These are phyloP conservation scores for Acanthochromis polyacanthus DNA, from an alignment of 2,113 vertebrate genomes.

Conservation along the genomic window DNA sequence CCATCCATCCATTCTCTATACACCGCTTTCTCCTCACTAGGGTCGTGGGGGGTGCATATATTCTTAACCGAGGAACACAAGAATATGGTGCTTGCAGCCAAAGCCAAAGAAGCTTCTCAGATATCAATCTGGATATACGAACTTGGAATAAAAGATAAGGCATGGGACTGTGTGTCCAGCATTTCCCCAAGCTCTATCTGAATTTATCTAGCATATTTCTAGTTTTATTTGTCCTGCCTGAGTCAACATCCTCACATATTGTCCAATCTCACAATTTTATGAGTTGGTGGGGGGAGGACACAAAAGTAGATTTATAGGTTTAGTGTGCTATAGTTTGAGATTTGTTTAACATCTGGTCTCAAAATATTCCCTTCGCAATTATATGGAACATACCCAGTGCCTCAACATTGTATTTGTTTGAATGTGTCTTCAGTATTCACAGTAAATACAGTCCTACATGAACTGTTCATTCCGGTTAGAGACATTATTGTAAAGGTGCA, in stretches of 20 bases:
- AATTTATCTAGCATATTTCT: conserved; percentile 47
- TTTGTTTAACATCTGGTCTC: conserved; percentile 14
- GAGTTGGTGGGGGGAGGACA: background rate
- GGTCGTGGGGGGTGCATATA: too few species aligned
- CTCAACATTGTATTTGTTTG: background rate
- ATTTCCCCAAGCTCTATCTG: conserved; percentile 32
- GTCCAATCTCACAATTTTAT: conserved; percentile 1
- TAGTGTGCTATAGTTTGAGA: background rate
- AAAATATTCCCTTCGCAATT: conserved; percentile 4
- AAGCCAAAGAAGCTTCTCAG: conserved; percentile 20
- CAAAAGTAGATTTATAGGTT: too few species aligned
- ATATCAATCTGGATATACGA: conserved; percentile 17
- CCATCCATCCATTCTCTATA: too few species aligned
- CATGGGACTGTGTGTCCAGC: conserved; percentile 2
- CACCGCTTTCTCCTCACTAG: too few species aligned
- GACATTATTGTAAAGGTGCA: background rate
- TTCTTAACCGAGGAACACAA: background rate
- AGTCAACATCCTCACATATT: conserved; percentile 9
- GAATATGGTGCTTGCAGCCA: background rate
- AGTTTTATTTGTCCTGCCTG: conserved; percentile 40
- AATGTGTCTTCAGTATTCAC: background rate
- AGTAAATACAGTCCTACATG: background rate
- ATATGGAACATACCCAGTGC: background rate
- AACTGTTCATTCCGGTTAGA: background rate
- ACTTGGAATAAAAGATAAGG: conserved; percentile 37